Conservation (phyloP, 1,140 invertebrate genomes). For the Ceratitis capitata region DNA sequence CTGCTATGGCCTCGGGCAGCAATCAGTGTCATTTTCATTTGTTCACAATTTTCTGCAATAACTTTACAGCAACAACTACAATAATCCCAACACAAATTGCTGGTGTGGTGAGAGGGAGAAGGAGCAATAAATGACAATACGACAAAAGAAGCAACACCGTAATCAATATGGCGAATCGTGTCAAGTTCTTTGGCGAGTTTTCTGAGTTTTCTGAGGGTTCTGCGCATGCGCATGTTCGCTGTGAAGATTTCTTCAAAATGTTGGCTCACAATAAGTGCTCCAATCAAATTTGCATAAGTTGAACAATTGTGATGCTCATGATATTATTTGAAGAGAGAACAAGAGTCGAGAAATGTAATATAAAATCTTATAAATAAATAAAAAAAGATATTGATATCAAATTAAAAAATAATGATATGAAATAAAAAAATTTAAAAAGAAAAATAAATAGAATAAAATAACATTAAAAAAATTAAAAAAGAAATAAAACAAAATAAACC, state of each 20-base stretch:
- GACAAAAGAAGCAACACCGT: background rate
- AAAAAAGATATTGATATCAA: background rate
- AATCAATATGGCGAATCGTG: constrained; percentile 14
- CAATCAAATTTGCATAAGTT: constrained; percentile 22
- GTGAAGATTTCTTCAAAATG: background rate
- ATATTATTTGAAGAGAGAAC: background rate
- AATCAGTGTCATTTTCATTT: constrained; percentile 40
- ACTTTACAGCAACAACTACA: constrained; percentile 24
- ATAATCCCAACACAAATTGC: constrained; percentile 28
- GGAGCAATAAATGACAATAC: background rate
- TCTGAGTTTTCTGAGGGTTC: background rate
- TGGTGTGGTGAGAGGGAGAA: background rate
- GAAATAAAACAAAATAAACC: background rate
- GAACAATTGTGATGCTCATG: background rate
- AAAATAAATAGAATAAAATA: background rate
- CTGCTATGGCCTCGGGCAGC: background rate
- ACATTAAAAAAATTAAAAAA: background rate
- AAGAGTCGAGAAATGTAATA: background rate
- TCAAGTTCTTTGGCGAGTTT: background rate
- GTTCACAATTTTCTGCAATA: constrained; percentile 34
- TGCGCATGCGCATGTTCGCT: background rate
- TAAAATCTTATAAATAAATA: background rate
- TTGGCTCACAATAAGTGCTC: background rate
- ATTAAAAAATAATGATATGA: background rate
- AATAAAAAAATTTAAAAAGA: background rate